Evolutionary conservation across 1,140 invertebrate species (phyloP), one percentile per base, ranked within the genome.

Genomic region (Eufriesea mexicana): DNA sequence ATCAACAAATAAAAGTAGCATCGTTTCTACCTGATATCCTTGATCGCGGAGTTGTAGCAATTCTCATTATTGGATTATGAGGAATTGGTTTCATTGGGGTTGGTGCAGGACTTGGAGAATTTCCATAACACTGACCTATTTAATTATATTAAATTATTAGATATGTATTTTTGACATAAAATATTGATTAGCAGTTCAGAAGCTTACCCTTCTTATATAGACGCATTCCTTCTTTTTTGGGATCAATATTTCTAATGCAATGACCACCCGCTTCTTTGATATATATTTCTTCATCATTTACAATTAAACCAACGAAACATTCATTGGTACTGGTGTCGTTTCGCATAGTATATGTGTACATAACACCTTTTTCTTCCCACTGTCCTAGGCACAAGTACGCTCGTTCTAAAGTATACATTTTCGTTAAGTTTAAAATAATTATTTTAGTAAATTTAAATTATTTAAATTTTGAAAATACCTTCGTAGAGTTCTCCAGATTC

Each of bases 191-290:
- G 2, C 2, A 77, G 18, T 25, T 35, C 6, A 51, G 6, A 42
- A 16, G 51, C 55, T 85, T 89, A 95, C 95, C 95, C 93, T 95
- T 95, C 86, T 95, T 95, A 35, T 94, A 94, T 4, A 97, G 92
- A 89, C 96, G 95, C 96, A 97, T 97, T 74, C 96, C 96, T 86
- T 95, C 94, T 49, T 88, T 90, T 47, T 95, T 92, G 0, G 96
- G 96, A 93, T 96, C 95, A 23, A 96, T 95, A 84, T 95, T 94
- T 82, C 96, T 92, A 79, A 96, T 94, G 89, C 96, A 97, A 89
- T 96, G 96, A 87, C 96, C 95, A 0, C 96, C 96, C 59, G 96
- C 96, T 93, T 97, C 96, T 84, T 96, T 96, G 73, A 96, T 96
- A 79, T 95, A 96, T 83, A 96, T 96, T 89, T 96, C 95, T 57